Percentiles rank a stretch among this genome's conserved stretches.
These are phyloP conservation scores for Aphelenchoides fujianensis DNA, from an alignment of 1,140 invertebrate species.

Conservation along the genomic window DNA sequence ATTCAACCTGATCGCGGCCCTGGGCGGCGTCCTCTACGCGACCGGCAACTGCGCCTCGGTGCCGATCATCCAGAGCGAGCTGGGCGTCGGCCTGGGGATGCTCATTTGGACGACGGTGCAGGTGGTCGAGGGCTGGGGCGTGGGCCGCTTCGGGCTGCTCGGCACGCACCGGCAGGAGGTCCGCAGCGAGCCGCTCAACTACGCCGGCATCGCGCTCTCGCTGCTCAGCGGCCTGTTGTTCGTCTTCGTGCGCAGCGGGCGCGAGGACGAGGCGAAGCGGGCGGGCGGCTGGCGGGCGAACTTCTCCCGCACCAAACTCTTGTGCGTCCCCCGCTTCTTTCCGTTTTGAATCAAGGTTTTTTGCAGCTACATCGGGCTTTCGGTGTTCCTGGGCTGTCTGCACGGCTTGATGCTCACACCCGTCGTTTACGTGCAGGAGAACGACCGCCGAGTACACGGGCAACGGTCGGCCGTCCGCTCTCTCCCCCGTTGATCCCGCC, in stretches of 20 bases:
- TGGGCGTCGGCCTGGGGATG: constrained; percentile 38
- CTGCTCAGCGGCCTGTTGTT: constrained; percentile 55
- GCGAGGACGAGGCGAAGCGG: neutral
- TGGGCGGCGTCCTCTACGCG: constrained; percentile 54
- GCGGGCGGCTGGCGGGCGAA: neutral
- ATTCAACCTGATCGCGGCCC: constrained; percentile 48
- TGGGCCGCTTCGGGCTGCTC: constrained; percentile 56
- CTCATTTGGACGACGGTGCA: constrained; percentile 22
- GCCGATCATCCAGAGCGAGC: constrained; percentile 27
- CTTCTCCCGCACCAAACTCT: constrained; percentile 11
- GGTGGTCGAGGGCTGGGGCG: constrained; percentile 55
- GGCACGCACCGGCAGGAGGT: constrained; percentile 44
- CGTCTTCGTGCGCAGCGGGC: constrained; percentile 41
- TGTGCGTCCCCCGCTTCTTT: neutral
- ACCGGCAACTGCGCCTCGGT: constrained; percentile 46
- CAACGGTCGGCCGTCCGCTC: constrained; percentile 29
- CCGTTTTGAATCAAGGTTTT: neutral
- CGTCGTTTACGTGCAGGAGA: constrained; percentile 51
- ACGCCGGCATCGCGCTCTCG: constrained; percentile 46
- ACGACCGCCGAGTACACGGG: constrained; percentile 38
- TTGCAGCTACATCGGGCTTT: constrained; percentile 31
- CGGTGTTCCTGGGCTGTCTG: constrained; percentile 41
- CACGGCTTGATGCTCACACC: constrained; percentile 56
- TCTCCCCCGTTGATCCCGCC: neutral
- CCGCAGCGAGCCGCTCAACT: constrained; percentile 43